phyloP scores from a whole-genome alignment of 2,888 invertebrate species.

The Stenichneumon culpator region DNA sequence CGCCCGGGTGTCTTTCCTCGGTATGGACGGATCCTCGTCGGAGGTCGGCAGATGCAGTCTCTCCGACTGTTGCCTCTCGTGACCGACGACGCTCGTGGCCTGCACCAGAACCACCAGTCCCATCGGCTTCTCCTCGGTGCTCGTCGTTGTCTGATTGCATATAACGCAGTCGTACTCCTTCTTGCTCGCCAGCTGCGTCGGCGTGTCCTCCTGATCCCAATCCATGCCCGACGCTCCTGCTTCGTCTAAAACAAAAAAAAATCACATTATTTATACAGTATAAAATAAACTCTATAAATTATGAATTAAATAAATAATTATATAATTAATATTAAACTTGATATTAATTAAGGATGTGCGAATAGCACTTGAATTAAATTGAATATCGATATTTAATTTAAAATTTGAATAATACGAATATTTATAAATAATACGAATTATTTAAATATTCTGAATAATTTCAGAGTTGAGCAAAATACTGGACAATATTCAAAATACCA shows the following conservation, averaged over 20 bases:
- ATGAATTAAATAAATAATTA: too few species aligned
- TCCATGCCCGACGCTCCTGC: slow-evolving; percentile 87
- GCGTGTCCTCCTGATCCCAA: slow-evolving; percentile 88
- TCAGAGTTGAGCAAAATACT: too few species aligned
- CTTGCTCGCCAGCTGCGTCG: slow-evolving; percentile 87
- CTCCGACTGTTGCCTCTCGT: slow-evolving; percentile 88
- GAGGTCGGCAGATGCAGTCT: slow-evolving; percentile 88
- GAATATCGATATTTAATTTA: too few species aligned
- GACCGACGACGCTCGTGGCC: slow-evolving; percentile 95
- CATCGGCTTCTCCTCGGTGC: slow-evolving; percentile 93
- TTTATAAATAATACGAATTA: too few species aligned
- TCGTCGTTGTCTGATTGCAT: slow-evolving; percentile 95
- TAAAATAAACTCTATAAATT: too few species aligned
- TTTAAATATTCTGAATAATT: too few species aligned
- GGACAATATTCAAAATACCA: too few species aligned
- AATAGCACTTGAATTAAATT: too few species aligned
- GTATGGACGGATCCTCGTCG: slow-evolving; percentile 88
- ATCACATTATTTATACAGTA: neutral
- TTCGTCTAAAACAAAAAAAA: slow-evolving; percentile 80
- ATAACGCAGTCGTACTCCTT: slow-evolving; percentile 97
- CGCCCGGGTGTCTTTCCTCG: slow-evolving; percentile 89
- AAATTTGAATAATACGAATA: too few species aligned
- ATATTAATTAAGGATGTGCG: too few species aligned
- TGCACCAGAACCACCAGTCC: slow-evolving; percentile 95
- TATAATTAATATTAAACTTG: too few species aligned